These are phyloP conservation scores for Lasioglossum albipes DNA, from an alignment of 1,140 invertebrate species.

Conservation along the genomic window DNA sequence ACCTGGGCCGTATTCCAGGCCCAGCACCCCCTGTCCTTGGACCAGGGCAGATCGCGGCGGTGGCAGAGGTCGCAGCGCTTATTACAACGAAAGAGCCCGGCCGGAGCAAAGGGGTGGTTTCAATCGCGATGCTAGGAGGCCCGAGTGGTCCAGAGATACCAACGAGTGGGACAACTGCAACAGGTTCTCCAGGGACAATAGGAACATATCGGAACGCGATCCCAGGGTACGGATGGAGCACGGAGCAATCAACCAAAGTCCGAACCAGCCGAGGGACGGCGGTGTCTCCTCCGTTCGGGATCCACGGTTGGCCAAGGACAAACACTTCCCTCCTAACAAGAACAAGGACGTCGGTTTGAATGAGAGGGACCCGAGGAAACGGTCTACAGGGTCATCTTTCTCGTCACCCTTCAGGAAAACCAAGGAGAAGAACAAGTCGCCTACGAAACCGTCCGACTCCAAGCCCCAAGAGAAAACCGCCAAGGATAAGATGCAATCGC, in stretches of 20 bases:
- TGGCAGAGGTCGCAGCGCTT: slow-evolving; percentile 35
- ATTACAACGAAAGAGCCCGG: slow-evolving; percentile 57
- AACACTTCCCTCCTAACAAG: slow-evolving; percentile 35
- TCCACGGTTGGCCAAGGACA: slow-evolving; percentile 58
- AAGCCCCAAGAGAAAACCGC: slow-evolving; percentile 71
- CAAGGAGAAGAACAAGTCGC: slow-evolving; percentile 53
- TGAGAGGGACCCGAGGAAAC: slow-evolving; percentile 57
- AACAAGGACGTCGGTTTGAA: not conserved
- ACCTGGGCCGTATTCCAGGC: slow-evolving; percentile 30
- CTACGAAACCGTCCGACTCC: slow-evolving; percentile 14
- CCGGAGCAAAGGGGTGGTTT: slow-evolving; percentile 39
- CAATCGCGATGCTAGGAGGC: slow-evolving; percentile 46
- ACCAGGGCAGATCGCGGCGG: slow-evolving; percentile 25
- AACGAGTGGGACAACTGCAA: slow-evolving; percentile 57
- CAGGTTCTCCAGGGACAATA: slow-evolving; percentile 51
- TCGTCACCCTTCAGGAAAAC: not conserved
- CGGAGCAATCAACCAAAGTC: not conserved
- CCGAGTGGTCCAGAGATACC: slow-evolving; percentile 51
- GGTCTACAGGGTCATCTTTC: not conserved
- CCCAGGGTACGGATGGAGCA: not conserved
- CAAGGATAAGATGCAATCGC: slow-evolving; percentile 74
- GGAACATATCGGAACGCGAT: slow-evolving; percentile 39
- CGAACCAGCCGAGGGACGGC: slow-evolving; percentile 30
- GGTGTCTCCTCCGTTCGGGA: slow-evolving; percentile 25
- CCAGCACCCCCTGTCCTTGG: slow-evolving; percentile 57